Evolutionary conservation across 1,140 invertebrate species (phyloP), one percentile per base, ranked within the genome.

Genomic region (Musca domestica): DNA sequence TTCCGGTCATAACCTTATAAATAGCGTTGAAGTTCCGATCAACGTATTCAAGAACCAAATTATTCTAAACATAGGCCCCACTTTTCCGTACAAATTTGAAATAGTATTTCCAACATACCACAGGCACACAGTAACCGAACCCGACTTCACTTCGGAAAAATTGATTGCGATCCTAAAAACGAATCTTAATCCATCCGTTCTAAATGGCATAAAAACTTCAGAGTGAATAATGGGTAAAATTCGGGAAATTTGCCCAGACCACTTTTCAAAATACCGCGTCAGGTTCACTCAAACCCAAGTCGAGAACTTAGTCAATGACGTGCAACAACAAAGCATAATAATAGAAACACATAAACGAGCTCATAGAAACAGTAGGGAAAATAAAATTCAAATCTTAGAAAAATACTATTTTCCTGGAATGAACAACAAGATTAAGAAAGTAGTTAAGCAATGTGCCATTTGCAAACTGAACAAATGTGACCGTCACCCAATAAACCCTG

Each of bases 391-490:
- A n/a, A n/a, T 73, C 15, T 25, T 68, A 1, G 27, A 68, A 25
- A 56, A 67, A 51, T 69, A 54, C 4, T 73, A 69, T 23, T 73
- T 69, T 9, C 72, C 67, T 61, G 7, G n/a, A n/a, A n/a, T n/a
- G n/a, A n/a, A n/a, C n/a, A n/a, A n/a, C n/a, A 71, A 63, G 64
- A 70, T 70, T 4, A n/a, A 4, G 5, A 49, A 64, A 58, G 46
- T 68, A 41, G 65, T 65, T 0, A 67, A 67, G 22, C 51, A 65
- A 17, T 73, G 73, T 54, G 68, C 15, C n/a, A n/a, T n/a, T n/a
- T n/a, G n/a, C n/a, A n/a, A n/a, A n/a, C n/a, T n/a, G n/a, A n/a
- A n/a, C n/a, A n/a, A n/a, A n/a, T n/a, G n/a, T n/a, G n/a, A n/a
- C n/a, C n/a, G n/a, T n/a, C n/a, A n/a, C n/a, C n/a, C n/a, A n/a